Percentiles rank a stretch among this genome's conserved stretches.
Evolutionary conservation across 2,113 vertebrate genomes (phyloP).

Genomic region (Xiphophorus hellerii): DNA sequence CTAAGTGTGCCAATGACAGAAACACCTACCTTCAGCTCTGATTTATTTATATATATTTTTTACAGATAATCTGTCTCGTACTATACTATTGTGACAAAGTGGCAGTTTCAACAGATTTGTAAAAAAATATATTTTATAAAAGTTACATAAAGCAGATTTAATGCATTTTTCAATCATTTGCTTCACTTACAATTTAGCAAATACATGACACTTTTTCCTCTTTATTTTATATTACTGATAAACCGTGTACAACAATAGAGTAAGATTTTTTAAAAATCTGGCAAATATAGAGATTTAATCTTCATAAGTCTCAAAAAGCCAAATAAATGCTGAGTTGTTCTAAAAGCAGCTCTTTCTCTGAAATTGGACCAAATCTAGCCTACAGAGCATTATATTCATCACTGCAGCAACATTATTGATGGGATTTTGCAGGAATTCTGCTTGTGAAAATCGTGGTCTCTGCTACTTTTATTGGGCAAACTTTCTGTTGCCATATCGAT

Average conservation of each 20-base stretch:
- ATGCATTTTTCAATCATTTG: background rate
- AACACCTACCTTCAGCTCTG: no score
- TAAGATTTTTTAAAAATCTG: background rate
- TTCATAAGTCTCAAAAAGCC: background rate
- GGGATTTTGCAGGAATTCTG: background rate
- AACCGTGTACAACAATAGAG: background rate
- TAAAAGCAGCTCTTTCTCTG: background rate
- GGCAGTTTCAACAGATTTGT: no score
- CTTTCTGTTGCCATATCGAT: background rate
- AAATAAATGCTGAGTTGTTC: background rate
- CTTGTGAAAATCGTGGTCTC: background rate
- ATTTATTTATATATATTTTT: no score
- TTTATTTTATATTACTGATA: background rate
- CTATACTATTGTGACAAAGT: no score
- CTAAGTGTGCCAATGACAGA: no score
- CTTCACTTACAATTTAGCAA: no score
- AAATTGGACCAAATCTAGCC: background rate
- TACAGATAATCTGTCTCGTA: no score
- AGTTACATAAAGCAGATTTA: no score
- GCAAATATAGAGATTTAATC: background rate
- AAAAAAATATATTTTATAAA: no score
- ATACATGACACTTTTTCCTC: background rate
- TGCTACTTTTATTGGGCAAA: background rate
- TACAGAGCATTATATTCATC: background rate
- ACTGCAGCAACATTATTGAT: background rate